phyloP scores from a whole-genome alignment of 2,888 invertebrate genomes.

The Standfussiana lucernea region DNA sequence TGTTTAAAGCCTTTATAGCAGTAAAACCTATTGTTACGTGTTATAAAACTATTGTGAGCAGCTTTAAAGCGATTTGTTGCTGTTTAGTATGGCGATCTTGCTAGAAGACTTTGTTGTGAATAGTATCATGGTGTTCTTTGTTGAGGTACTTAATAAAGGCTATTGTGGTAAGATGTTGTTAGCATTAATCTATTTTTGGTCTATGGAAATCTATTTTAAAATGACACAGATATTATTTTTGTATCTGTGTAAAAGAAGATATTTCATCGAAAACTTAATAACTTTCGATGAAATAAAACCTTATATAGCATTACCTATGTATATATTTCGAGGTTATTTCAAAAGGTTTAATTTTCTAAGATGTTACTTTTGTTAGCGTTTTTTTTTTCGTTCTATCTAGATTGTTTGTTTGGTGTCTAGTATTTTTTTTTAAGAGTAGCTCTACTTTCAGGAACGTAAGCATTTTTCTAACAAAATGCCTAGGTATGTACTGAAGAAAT shows the following conservation, averaged over 20 bases:
- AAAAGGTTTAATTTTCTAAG: conserved; percentile 9
- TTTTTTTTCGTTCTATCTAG: background rate
- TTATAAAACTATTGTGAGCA: conserved; percentile 47
- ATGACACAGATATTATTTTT: background rate
- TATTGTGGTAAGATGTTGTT: too few relatives aligned
- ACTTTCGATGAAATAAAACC: background rate
- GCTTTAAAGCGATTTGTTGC: conserved; percentile 34
- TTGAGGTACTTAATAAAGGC: background rate
- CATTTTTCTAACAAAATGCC: background rate
- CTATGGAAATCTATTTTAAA: background rate
- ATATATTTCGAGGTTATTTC: background rate
- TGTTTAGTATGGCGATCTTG: conserved; percentile 16
- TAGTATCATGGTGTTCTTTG: background rate
- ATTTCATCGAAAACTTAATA: too few relatives aligned
- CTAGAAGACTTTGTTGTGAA: conserved; percentile 8
- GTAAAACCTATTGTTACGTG: conserved; percentile 37
- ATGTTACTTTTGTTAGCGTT: background rate
- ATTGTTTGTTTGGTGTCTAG: background rate
- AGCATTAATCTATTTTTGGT: background rate
- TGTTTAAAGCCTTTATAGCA: conserved; percentile 26
- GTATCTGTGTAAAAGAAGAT: background rate
- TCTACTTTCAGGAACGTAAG: background rate
- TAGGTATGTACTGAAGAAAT: background rate
- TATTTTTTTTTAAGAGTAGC: too few relatives aligned
- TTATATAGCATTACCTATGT: background rate